Percentiles rank a stretch among this genome's conserved stretches.
phyloP scores from a whole-genome alignment of 2,888 invertebrate species.

The Mylabris sibirica region DNA sequence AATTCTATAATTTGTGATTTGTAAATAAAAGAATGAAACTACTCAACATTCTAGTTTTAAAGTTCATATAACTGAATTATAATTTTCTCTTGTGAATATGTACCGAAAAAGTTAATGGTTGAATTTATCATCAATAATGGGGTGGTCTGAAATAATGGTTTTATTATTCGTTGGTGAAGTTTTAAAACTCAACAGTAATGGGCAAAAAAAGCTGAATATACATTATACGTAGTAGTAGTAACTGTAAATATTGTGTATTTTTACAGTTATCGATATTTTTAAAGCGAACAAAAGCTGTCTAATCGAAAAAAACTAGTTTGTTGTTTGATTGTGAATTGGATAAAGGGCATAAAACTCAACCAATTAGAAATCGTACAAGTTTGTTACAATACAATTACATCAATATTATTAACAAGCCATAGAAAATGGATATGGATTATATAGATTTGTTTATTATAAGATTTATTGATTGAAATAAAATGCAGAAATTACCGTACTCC shows the following conservation, averaged over 20 bases:
- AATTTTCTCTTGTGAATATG: background rate
- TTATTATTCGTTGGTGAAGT: background rate
- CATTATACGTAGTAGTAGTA: background rate
- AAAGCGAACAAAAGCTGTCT: no score
- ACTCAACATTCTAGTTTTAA: background rate
- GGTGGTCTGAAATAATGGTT: background rate
- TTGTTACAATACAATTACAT: no score
- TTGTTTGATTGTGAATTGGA: no score
- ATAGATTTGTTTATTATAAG: no score
- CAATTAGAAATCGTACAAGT: no score
- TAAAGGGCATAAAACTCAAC: no score
- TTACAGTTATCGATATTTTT: no score
- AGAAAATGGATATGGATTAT: background rate
- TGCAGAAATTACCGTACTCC: background rate
- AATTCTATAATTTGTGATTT: conserved; percentile 2
- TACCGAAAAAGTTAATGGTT: conserved; percentile 11
- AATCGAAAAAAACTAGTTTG: no score
- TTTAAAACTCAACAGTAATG: background rate
- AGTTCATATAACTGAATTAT: background rate
- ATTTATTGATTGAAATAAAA: conserved; percentile 3
- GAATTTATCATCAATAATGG: conserved; percentile 13
- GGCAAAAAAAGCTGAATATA: background rate
- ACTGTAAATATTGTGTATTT: no score
- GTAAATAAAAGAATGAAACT: background rate
- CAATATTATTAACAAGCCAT: no score